Evolutionary conservation across 2,888 invertebrate genomes (phyloP).

Genomic region (Cartodere bifasciata): DNA sequence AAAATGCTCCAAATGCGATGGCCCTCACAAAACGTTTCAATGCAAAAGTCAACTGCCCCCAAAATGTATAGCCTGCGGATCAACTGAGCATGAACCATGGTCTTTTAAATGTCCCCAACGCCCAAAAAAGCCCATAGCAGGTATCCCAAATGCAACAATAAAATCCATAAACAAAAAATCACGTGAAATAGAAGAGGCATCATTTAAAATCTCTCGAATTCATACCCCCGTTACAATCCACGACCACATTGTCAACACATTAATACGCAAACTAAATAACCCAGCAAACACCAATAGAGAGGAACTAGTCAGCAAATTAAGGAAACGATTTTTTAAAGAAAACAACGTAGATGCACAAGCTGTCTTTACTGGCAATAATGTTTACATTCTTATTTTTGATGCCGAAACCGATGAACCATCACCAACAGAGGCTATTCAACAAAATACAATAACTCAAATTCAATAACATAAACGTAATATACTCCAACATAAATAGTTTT

Average conservation of each 20-base stretch:
- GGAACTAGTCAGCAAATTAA: conserved; percentile 3
- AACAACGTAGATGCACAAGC: conserved; percentile 2
- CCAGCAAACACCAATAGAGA: conserved; percentile 6
- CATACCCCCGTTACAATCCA: conserved; percentile 1
- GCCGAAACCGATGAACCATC: conserved; percentile 4
- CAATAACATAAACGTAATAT: conserved; percentile 9
- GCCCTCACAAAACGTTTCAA: background rate
- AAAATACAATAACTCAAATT: too few species aligned
- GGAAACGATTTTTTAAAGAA: background rate
- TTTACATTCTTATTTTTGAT: conserved; percentile 4
- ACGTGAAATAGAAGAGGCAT: conserved; percentile 4
- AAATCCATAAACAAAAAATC: conserved; percentile 5
- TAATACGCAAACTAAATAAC: conserved; percentile 5
- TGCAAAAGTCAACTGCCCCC: conserved; percentile 4
- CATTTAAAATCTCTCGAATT: conserved; percentile 1
- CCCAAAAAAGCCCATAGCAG: conserved; percentile 6
- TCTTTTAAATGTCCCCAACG: conserved; percentile 7
- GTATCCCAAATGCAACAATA: conserved; percentile 5
- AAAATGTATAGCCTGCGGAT: conserved; percentile 4
- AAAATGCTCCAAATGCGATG: conserved; percentile 5
- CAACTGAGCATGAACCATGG: conserved; percentile 4
- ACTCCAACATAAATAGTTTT: conserved; percentile 10
- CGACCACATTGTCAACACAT: conserved; percentile 6
- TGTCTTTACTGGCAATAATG: conserved; percentile 6
- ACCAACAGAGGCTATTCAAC: too few species aligned